Percentiles rank a stretch among this genome's conserved stretches.
Evolutionary conservation across 2,888 invertebrate genomes (phyloP).

Genomic region (Cinara cedri): DNA sequence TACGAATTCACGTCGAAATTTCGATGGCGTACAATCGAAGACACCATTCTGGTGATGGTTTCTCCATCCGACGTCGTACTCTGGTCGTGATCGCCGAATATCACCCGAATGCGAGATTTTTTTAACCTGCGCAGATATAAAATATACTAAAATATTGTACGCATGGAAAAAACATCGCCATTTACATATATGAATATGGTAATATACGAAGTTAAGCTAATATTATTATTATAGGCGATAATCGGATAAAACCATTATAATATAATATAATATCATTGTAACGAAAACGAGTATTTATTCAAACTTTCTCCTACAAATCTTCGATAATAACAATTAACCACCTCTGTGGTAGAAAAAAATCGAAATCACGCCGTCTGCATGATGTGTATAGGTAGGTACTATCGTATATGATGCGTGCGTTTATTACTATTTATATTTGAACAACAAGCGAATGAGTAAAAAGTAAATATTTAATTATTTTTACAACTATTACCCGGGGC

Average conservation of each 20-base stretch:
- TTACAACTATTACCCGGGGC: too few relatives aligned
- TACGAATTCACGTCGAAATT: constrained; percentile 85
- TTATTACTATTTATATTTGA: background rate
- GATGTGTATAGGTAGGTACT: too few relatives aligned
- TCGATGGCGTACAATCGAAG: constrained; percentile 77
- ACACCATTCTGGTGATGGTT: constrained; percentile 82
- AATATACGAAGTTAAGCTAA: too few relatives aligned
- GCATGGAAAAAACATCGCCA: background rate
- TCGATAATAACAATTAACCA: constrained; percentile 24
- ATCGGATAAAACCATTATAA: background rate
- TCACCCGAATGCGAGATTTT: constrained; percentile 79
- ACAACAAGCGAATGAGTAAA: background rate
- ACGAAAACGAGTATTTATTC: constrained; percentile 35
- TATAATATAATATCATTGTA: constrained; percentile 1
- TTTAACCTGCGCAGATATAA: constrained; percentile 69
- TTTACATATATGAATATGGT: too few relatives aligned
- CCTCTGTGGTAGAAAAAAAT: constrained; percentile 21
- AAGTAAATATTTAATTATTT: too few relatives aligned
- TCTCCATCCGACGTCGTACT: constrained; percentile 79
- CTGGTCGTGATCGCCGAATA: constrained; percentile 85
- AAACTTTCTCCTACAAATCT: constrained; percentile 38
- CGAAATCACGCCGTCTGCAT: constrained; percentile 15
- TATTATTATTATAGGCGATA: background rate
- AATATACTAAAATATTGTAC: background rate
- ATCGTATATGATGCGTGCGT: too few relatives aligned